phyloP scores from a whole-genome alignment of 2,888 invertebrate genomes.

The Drosophila greeni region DNA sequence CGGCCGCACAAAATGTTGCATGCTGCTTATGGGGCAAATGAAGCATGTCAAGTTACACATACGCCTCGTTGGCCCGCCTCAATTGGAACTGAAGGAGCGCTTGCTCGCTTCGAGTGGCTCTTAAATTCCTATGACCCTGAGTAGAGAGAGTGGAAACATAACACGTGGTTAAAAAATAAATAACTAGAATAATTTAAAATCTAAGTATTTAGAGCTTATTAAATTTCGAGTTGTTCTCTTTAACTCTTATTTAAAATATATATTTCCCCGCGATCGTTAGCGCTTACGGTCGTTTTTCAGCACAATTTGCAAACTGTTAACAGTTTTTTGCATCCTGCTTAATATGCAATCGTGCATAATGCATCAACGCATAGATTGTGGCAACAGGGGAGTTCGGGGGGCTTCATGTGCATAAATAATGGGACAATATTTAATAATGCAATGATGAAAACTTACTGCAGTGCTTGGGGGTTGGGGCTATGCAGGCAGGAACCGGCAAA shows the following conservation, averaged over 20 bases:
- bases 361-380: constrained; percentile 14
- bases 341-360: constrained; percentile 38
- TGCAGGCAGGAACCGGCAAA: constrained; percentile 26
- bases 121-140: constrained; percentile 5
- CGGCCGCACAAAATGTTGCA: constrained; percentile 13
- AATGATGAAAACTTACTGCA: constrained; percentile 39
- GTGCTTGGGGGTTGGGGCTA: constrained; percentile 8
- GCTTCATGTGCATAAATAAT: constrained; percentile 59
- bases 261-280: neutral
- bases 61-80: constrained; percentile 40
- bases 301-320: constrained; percentile 31
- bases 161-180: neutral
- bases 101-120: constrained; percentile 7
- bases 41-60: constrained; percentile 55
- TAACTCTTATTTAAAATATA: neutral
- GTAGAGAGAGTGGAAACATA: neutral
- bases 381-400: constrained; percentile 14
- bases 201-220: too few relatives aligned
- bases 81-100: constrained; percentile 10
- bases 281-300: constrained; percentile 2
- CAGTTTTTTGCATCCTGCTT: constrained; percentile 12
- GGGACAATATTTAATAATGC: constrained; percentile 59
- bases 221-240: neutral
- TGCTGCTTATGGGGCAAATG: constrained; percentile 44
- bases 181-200: too few relatives aligned